Evolutionary conservation across 2,888 invertebrate species (phyloP), one percentile per base, ranked within the genome.

Genomic region (Venusia cambrica): DNA sequence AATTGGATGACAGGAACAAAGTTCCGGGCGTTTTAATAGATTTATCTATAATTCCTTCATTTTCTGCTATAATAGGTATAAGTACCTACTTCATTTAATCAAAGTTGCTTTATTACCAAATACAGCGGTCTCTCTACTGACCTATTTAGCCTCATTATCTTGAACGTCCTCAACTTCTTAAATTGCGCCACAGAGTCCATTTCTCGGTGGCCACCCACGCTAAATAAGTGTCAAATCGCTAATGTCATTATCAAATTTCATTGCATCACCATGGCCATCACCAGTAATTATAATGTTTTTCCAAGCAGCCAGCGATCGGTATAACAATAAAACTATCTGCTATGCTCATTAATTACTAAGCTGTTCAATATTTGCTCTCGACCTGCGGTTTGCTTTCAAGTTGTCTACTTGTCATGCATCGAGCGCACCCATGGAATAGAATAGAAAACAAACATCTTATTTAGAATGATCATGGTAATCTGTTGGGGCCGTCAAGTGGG

Each of bases 241-340:
- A 74, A 76, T 73, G 71, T 68, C 69, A 73, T 79, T 80, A 85
- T 83, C 81, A 78, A 74, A 79, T 81, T 80, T 83, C 75, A 54
- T 85, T 83, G 74, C 83, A 77, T 83, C 79, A 83, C n/a, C n/a
- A n/a, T 71, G 70, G 51, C 57, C 70, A 63, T 66, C 62, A 54
- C 50, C 59, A 61, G 64, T 65, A 71, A 73, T 77, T 73, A 71
- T 57, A 65, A 51, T 68, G 69, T 73, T 76, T 76, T 71, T 69
- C 65, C 68, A 63, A 54, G 55, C 54, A 56, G 59, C 63, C 58
- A 66, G 58, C 56, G 60, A 54, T 67, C 72, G 75, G 62, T 72
- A 66, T 62, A 74, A 71, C 71, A 73, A 79, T 77, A 73, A 66
- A 63, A 61, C 57, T 68, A 72, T 76, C 73, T 79, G 78, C 55